These are phyloP conservation scores for Bursaphelenchus okinawaensis DNA, from an alignment of 2,888 invertebrate species.

Conservation along the genomic window DNA sequence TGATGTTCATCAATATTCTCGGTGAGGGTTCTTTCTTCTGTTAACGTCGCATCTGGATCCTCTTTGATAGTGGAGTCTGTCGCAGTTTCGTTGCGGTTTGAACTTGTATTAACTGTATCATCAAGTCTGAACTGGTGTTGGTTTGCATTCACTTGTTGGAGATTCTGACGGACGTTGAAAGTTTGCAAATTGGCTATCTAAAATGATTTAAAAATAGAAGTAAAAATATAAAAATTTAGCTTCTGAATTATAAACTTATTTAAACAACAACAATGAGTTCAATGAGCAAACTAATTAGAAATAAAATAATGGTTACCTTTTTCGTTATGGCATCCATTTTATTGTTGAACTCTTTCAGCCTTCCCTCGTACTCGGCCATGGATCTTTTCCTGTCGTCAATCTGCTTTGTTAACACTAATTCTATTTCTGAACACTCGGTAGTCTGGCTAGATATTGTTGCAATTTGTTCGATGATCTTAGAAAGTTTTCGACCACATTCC, in stretches of 20 bases:
- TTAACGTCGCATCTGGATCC: neutral
- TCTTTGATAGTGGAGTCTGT: neutral
- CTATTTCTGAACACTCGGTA: neutral
- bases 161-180: neutral
- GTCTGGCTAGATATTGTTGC: neutral
- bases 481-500: conserved; percentile 65
- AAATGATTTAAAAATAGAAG: no score
- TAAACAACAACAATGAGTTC: no score
- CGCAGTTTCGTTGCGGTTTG: neutral
- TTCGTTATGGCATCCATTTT: conserved; percentile 6
- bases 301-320: conserved; percentile 11
- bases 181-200: neutral
- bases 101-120: neutral
- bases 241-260: neutral
- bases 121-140: neutral
- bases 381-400: neutral
- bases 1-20: neutral
- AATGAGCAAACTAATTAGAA: no score
- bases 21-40: neutral
- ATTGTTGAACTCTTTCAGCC: neutral
- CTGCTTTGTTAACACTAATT: neutral
- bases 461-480: neutral
- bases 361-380: neutral
- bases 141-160: neutral
- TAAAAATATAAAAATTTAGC: neutral